Percentiles rank a stretch among this genome's conserved stretches.
Conservation (phyloP, 2,888 invertebrate genomes). For the Plebejus anna region DNA sequence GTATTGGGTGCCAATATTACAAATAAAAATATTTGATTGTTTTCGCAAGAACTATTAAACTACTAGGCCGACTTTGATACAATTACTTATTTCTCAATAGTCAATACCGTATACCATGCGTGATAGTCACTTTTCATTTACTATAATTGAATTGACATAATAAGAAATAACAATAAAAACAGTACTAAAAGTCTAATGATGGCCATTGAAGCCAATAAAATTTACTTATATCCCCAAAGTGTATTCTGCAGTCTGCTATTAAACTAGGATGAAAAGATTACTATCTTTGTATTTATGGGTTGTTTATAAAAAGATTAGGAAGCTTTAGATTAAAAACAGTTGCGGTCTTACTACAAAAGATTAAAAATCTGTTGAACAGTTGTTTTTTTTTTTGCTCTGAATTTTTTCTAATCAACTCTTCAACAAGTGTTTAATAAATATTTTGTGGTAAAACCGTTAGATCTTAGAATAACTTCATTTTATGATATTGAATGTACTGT, state of each 20-base stretch:
- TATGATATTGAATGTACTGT: too few species aligned
- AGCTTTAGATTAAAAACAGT: neutral
- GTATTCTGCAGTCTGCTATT: neutral
- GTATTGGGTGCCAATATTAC: neutral
- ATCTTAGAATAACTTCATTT: neutral
- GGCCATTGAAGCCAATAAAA: neutral
- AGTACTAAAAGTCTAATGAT: neutral
- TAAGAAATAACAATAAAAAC: neutral
- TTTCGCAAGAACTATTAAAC: too few species aligned
- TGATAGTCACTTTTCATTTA: neutral
- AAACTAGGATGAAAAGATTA: neutral
- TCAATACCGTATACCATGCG: neutral
- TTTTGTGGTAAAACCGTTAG: too few species aligned
- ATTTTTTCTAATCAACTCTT: too few species aligned
- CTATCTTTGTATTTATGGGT: neutral
- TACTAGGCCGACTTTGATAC: neutral
- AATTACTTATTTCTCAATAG: neutral
- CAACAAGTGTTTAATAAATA: too few species aligned
- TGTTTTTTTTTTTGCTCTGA: too few species aligned
- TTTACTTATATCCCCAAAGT: neutral
- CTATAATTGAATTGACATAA: neutral
- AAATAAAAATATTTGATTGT: too few species aligned
- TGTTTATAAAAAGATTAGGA: constrained; percentile 1
- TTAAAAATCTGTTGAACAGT: too few species aligned
- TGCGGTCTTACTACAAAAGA: too few species aligned